phyloP scores from a whole-genome alignment of 2,113 vertebrate species.

The Phyllostomus hastatus region DNA sequence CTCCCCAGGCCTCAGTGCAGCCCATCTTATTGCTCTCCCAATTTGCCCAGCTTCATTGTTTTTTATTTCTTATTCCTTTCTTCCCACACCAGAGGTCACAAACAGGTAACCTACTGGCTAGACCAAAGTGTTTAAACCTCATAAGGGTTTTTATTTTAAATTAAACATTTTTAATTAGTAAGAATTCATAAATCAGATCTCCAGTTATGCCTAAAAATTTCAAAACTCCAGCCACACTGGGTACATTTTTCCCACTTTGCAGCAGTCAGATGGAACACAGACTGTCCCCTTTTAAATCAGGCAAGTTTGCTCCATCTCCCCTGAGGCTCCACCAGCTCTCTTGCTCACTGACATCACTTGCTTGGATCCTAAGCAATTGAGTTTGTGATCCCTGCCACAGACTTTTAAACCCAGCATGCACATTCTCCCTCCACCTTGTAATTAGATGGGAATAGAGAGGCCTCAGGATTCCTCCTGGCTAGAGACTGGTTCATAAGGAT shows the following conservation, averaged over 20 bases:
- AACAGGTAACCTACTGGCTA: neutral
- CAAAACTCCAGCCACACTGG: neutral
- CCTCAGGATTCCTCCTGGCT: neutral
- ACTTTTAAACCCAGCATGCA: neutral
- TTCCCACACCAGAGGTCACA: neutral
- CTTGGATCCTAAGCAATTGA: neutral
- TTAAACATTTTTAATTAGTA: neutral
- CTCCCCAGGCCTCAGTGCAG: neutral
- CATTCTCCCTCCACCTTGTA: neutral
- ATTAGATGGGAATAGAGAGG: neutral
- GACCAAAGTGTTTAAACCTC: neutral
- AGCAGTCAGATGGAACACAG: too few species aligned
- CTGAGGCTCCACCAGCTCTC: neutral
- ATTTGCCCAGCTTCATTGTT: neutral
- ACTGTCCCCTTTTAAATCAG: neutral
- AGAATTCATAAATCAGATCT: neutral
- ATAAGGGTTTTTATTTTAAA: neutral
- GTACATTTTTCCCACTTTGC: neutral
- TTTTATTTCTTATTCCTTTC: neutral
- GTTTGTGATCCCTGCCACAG: neutral
- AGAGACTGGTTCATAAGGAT: neutral
- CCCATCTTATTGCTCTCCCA: neutral
- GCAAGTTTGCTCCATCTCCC: rapidly evolving
- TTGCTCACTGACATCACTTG: neutral
- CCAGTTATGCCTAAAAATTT: neutral